phyloP scores from a whole-genome alignment of 2,888 invertebrate species.

The Bugulina stolonifera region DNA sequence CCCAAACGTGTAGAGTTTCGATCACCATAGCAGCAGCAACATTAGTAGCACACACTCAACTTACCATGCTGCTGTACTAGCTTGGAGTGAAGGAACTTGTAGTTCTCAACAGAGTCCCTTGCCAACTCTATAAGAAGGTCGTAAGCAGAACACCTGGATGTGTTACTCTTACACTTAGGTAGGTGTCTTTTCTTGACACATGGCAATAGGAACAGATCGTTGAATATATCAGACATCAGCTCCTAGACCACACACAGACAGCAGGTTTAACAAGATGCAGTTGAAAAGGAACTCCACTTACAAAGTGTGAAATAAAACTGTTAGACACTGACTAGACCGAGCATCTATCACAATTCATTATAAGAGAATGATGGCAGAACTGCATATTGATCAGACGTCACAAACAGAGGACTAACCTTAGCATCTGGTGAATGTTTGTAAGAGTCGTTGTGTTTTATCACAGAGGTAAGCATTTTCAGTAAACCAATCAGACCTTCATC shows the following conservation, averaged over 20 bases:
- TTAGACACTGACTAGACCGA: too few relatives aligned
- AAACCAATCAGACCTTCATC: slow-evolving; percentile 87
- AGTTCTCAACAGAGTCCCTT: slow-evolving; percentile 77
- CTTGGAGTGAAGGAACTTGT: slow-evolving; percentile 73
- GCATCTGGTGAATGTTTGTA: slow-evolving; percentile 77
- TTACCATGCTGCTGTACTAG: slow-evolving; percentile 72
- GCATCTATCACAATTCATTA: too few relatives aligned
- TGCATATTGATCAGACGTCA: too few relatives aligned
- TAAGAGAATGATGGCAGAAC: too few relatives aligned
- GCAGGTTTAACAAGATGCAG: too few relatives aligned
- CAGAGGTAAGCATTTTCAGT: slow-evolving; percentile 75
- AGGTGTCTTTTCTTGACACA: slow-evolving; percentile 73
- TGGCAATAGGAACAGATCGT: slow-evolving; percentile 82
- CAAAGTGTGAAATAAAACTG: too few relatives aligned
- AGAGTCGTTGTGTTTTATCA: slow-evolving; percentile 79
- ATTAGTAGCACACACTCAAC: too few relatives aligned
- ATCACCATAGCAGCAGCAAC: too few relatives aligned
- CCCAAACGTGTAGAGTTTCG: too few relatives aligned
- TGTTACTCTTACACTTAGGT: slow-evolving; percentile 84
- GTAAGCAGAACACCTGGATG: slow-evolving; percentile 82
- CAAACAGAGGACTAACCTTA: slow-evolving; percentile 53
- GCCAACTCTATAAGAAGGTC: slow-evolving; percentile 83
- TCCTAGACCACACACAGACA: too few relatives aligned
- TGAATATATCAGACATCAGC: slow-evolving; percentile 63
- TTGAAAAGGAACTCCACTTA: too few relatives aligned